Conservation (phyloP, 2,888 invertebrate species). For the Nephrotoma appendiculata region DNA sequence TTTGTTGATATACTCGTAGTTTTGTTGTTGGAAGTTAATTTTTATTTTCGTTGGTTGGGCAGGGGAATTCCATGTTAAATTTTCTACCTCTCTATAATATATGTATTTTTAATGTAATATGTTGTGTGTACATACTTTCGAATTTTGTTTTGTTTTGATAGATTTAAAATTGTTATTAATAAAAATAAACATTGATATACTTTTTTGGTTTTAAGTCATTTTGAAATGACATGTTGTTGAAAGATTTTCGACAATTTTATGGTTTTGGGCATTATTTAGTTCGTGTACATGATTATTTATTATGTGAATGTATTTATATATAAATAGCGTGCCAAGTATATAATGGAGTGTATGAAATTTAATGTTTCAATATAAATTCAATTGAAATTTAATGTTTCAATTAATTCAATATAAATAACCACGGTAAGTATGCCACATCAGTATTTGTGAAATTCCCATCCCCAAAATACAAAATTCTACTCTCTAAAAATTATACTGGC, state of each 20-base stretch:
- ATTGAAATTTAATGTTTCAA: too few species aligned
- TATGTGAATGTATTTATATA: neutral
- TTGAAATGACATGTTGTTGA: neutral
- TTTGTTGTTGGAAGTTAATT: neutral
- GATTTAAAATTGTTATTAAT: neutral
- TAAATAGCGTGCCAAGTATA: neutral
- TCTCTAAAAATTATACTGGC: too few species aligned
- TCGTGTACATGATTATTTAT: neutral
- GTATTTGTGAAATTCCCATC: too few species aligned
- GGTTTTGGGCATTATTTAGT: neutral
- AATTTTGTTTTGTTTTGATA: neutral
- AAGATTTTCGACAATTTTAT: neutral
- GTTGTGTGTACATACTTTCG: neutral
- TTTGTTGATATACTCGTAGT: neutral
- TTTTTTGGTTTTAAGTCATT: neutral
- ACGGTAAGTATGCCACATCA: neutral
- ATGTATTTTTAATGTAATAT: neutral
- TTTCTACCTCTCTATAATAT: neutral
- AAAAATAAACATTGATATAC: neutral
- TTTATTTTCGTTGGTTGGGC: neutral
- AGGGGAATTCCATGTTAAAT: neutral
- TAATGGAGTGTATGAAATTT: neutral
- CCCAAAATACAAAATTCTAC: too few species aligned
- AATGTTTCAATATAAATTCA: too few species aligned
- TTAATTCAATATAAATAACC: neutral